Evolutionary conservation across 2,113 vertebrate species (phyloP), one percentile per base, ranked within the genome.

Genomic region (Romanogobio albipinnatus): DNA sequence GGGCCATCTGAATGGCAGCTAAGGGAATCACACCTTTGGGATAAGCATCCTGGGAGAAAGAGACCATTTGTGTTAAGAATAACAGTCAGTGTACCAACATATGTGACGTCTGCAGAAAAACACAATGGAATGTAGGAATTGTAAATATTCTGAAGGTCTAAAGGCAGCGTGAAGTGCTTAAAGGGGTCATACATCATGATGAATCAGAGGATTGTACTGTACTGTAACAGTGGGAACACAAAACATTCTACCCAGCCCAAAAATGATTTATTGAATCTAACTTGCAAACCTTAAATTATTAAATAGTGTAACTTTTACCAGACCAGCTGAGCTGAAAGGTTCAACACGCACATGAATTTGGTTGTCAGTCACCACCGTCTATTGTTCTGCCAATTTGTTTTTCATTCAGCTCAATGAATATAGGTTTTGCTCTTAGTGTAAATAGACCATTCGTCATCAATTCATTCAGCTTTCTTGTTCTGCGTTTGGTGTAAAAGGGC

Each of bases 21-120:
- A 99, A 87, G 0, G 97, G 98, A 86, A 99, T 96, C 86, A 99
- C 96, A 1, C 98, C 98, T 93, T 98, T 99, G 9, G 98, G 93
- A 86, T 99, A 99, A 19, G 94, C 90, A n/a, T 99, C 98, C 98
- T 99, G 89, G 22, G 89, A 92, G 0, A 3, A 89, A 76, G 49
- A 62, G 9, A 78, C 47, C 81, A 85, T 84, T 88, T 84, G 74
- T 36, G 75, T 76, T 45, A 47, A 71, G 36, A 83, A 88, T 64
- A 45, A 6, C 5, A 39, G 76, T 49, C 5, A 39, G 76, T 49
- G 58, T 75, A 33, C 1, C 4, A 39, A 36, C 19, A 56, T 81
- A 36, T 22, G 26, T 77, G 73, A 71, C 53, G 2, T 58, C 10
- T 11, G 19, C 36, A 47, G 59, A 64, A 24, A 56, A 58, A 24